These are phyloP conservation scores for Acanthococcus lagerstroemiae DNA, from an alignment of 2,888 invertebrate species.

Conservation along the genomic window DNA sequence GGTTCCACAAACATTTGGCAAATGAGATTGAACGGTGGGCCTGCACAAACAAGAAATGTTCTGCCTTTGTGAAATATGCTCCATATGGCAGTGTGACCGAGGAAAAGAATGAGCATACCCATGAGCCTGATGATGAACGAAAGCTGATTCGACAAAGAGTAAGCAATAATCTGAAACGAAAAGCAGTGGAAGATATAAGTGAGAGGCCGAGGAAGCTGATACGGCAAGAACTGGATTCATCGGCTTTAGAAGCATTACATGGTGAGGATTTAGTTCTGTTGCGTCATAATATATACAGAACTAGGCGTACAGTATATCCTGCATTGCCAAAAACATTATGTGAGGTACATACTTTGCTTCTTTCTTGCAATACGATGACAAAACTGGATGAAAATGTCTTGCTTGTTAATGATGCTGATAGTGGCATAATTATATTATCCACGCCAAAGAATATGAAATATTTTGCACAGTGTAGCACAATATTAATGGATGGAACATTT, in stretches of 20 bases:
- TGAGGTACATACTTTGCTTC: not conserved
- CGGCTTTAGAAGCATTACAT: not conserved
- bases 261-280: not conserved
- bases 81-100: not conserved
- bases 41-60: not conserved
- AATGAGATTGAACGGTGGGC: conserved; percentile 10
- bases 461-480: not conserved
- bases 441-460: not conserved
- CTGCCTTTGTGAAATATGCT: not conserved
- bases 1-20: not conserved
- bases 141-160: not conserved
- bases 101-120: not conserved
- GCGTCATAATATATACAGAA: not conserved
- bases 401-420: not conserved
- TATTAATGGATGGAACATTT: not conserved
- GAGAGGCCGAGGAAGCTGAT: not conserved
- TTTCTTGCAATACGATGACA: not conserved
- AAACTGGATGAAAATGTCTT: not conserved
- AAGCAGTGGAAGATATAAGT: conserved; percentile 6
- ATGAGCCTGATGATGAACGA: not conserved
- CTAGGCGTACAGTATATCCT: not conserved
- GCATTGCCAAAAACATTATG: not conserved
- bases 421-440: not conserved
- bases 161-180: not conserved
- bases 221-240: not conserved